Conservation (phyloP, 53 echinoderm and acorn worm genomes). For the Temnopleurus reevesii region DNA sequence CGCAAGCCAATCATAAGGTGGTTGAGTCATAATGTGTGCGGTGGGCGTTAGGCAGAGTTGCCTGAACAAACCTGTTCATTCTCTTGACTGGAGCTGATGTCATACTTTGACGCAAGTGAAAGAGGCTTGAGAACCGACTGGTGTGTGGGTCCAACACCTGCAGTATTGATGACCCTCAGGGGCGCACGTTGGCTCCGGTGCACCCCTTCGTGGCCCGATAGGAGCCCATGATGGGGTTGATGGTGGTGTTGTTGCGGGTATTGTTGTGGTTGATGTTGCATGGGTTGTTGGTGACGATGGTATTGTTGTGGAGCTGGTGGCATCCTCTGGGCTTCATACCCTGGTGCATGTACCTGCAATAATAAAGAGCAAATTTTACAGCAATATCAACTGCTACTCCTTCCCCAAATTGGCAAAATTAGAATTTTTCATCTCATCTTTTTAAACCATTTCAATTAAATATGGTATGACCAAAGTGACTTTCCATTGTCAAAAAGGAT, state of each 20-base stretch:
- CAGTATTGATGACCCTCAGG: neutral
- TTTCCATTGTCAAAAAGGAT: too few relatives aligned
- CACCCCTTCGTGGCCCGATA: neutral
- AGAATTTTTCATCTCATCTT: too few relatives aligned
- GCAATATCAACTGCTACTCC: too few relatives aligned
- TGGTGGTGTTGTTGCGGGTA: neutral
- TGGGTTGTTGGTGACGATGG: neutral
- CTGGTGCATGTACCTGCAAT: too few relatives aligned
- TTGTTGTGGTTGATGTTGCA: neutral
- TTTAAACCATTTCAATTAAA: too few relatives aligned
- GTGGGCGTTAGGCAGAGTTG: neutral
- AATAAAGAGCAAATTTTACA: too few relatives aligned
- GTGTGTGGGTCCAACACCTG: neutral
- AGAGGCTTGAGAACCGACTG: constrained; percentile 10
- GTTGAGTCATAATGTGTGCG: too few relatives aligned
- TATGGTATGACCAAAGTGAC: too few relatives aligned
- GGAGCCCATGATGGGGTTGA: neutral
- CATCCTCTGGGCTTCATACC: neutral
- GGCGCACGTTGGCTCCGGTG: constrained; percentile 1
- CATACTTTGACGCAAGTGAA: neutral
- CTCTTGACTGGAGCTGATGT: neutral
- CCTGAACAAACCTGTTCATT: constrained; percentile 9
- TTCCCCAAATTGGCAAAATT: too few relatives aligned
- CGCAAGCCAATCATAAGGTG: too few relatives aligned
- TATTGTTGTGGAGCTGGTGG: neutral